Evolutionary conservation across 1,140 invertebrate genomes (phyloP).

Genomic region (Brachionus plicatilis): DNA sequence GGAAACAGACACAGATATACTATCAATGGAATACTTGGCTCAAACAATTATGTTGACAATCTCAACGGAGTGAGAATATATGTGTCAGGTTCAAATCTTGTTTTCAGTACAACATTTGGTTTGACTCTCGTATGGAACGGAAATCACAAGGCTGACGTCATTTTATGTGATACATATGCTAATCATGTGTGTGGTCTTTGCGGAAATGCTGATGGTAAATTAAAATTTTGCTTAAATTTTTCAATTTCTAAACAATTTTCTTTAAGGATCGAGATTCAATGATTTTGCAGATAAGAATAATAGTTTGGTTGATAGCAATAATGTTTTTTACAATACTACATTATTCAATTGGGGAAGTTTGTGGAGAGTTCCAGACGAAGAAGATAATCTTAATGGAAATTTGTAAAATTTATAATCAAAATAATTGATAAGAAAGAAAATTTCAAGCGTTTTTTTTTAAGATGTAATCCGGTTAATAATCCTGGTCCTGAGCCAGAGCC

Average conservation of each 20-base stretch:
- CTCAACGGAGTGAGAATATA: not conserved
- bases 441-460: not conserved
- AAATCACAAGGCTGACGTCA: not conserved
- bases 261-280: not conserved
- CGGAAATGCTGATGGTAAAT: slow-evolving; percentile 31
- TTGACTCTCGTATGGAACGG: slow-evolving; percentile 17
- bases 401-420: not conserved
- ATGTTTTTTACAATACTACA: not conserved
- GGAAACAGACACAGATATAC: not conserved
- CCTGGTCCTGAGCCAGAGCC: not conserved
- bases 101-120: slow-evolving; percentile 33
- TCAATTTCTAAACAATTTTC: not conserved
- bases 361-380: slow-evolving; percentile 29
- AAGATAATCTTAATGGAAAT: not conserved
- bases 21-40: not conserved
- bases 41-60: not conserved
- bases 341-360: not conserved
- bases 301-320: not conserved
- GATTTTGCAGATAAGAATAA: slow-evolving; percentile 21
- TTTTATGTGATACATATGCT: slow-evolving; percentile 7
- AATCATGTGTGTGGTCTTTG: slow-evolving; percentile 33
- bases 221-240: not conserved
- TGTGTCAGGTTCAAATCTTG: not conserved
- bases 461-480: not conserved
- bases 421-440: not conserved